Base-by-base conservation (phyloP, 2,113 vertebrate genomes). In the Lycaon pictus region DNA sequence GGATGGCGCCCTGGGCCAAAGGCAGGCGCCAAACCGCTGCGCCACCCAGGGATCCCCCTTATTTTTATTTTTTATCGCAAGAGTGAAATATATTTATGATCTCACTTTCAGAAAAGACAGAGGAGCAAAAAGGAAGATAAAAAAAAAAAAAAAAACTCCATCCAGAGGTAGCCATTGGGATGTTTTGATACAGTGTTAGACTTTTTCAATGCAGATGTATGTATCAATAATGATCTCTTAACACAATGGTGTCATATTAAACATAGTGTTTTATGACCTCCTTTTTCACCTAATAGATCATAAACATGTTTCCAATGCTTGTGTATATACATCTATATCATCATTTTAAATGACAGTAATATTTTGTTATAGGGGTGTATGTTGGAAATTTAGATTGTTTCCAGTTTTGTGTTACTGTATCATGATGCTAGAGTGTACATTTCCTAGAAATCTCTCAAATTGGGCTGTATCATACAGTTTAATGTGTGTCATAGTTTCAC, bases 311-410 rank as follows among this genome's bases (percentile, higher is more conserved):
- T 89, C 58, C 23, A 22, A 13, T 67, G 1, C 65, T 89, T 20
- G 9, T 51, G 4, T 94, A 5, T 58, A 51, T 67, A 67, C 27
- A 27, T 72, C 55, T 72, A 0, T 87, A 29, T 88, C 15, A 23
- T 74, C 20, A 60, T 92, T 62, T 95, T 71, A 53, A 65, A 58
- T 91, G 29, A 84, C 25, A 63, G 3, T 71, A 55, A n/a, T 56
- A 43, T 90, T 89, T 89, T 92, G 71, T 65, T 84, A 53, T 74
- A 67, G 56, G 12, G 71, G 32, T 55, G 4, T 25, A 55, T 94
- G 63, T 51, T 94, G 48, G 77, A 94, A 84, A 88, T 95, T 82
- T 32, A 93, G 35, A 48, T 80, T n/a, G 51, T 80, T 94, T 94
- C 63, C 65, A 81, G 8, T 88, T 84, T 95, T 92, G 53, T 55